Conservation (phyloP, 2,888 invertebrate genomes). For the Thera britannica region DNA sequence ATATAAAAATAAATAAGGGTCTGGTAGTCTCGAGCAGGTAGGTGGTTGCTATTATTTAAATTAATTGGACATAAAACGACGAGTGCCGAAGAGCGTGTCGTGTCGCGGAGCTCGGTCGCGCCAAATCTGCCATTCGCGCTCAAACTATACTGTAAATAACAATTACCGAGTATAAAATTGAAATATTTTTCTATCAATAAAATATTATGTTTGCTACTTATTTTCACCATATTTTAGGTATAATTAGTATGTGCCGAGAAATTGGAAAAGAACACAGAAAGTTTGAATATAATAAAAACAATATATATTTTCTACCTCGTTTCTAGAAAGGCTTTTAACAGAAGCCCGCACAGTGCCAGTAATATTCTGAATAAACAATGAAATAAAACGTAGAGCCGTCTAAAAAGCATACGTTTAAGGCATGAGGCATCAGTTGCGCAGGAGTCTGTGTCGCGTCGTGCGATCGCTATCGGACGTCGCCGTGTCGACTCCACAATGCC, state of each 20-base stretch:
- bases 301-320: not conserved
- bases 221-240: not conserved
- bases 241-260: not conserved
- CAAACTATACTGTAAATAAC: slow-evolving; percentile 39
- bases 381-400: slow-evolving; percentile 33
- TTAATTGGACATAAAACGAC: slow-evolving; percentile 81
- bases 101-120: slow-evolving; percentile 52
- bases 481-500: slow-evolving; percentile 78
- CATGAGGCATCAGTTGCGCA: slow-evolving; percentile 42
- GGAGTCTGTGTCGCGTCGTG: slow-evolving; percentile 50
- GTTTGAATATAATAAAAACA: slow-evolving; percentile 1
- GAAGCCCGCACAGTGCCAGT: not conserved
- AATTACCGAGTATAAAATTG: slow-evolving; percentile 41
- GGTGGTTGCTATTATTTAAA: slow-evolving; percentile 80
- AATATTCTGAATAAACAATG: slow-evolving; percentile 5
- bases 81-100: slow-evolving; percentile 59
- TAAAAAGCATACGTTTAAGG: slow-evolving; percentile 36
- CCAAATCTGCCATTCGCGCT: slow-evolving; percentile 56
- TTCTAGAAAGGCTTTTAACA: not conserved
- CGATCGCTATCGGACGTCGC: slow-evolving; percentile 78
- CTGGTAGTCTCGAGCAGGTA: slow-evolving; percentile 66
- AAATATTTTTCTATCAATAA: not conserved
- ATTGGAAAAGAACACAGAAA: not conserved
- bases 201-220: not conserved
- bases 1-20: slow-evolving; percentile 51